phyloP scores from a whole-genome alignment of 2,888 invertebrate species.

The Lamellibrachia satsuma region DNA sequence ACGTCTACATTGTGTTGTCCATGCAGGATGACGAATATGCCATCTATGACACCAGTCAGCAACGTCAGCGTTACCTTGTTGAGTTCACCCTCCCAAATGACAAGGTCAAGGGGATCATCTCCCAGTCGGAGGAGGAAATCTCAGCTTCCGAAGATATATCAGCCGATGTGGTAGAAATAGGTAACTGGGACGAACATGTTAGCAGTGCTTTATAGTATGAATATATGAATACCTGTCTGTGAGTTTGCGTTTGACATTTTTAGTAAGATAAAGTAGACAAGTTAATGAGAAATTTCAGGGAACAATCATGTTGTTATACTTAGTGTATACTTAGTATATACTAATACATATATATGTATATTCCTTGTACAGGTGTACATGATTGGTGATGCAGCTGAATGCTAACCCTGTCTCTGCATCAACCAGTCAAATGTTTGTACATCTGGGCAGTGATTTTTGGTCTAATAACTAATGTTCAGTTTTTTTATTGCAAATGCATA shows the following conservation, averaged over 20 bases:
- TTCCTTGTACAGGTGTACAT: too few relatives aligned
- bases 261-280: neutral
- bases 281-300: too few relatives aligned
- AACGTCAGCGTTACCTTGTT: conserved; percentile 59
- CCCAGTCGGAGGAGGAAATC: neutral
- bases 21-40: conserved; percentile 63
- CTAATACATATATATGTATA: too few relatives aligned
- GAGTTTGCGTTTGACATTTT: neutral
- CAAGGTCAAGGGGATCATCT: conserved; percentile 39
- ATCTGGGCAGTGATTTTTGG: too few relatives aligned
- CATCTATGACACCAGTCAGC: conserved; percentile 58
- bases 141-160: neutral
- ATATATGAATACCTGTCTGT: neutral
- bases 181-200: neutral
- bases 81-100: conserved; percentile 52
- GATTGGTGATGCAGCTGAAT: too few relatives aligned
- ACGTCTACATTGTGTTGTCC: conserved; percentile 21
- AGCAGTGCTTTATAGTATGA: neutral
- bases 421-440: too few relatives aligned
- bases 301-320: too few relatives aligned
- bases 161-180: neutral
- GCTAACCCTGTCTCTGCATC: too few relatives aligned
- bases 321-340: too few relatives aligned
- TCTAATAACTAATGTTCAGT: too few relatives aligned
- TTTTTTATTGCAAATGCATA: too few relatives aligned